Evolutionary conservation across 2,888 invertebrate genomes (phyloP).

Genomic region (Halictus quadricinctus): DNA sequence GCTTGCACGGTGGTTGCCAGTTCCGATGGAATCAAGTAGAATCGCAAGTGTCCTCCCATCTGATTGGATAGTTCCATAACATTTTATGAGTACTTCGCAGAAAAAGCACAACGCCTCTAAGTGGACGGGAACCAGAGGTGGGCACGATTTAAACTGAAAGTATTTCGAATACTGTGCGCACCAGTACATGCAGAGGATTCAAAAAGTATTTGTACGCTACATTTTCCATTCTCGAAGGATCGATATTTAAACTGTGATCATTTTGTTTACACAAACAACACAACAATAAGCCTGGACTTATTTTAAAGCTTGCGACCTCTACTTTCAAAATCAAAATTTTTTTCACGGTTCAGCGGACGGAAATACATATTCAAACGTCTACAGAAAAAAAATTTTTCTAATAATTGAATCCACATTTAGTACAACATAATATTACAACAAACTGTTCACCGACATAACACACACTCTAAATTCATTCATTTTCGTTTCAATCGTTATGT

Average conservation of each 20-base stretch:
- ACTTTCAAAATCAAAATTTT: not conserved
- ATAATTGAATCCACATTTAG: too few relatives aligned
- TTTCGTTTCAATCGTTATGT: too few relatives aligned
- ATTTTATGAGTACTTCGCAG: not conserved
- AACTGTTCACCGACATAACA: too few relatives aligned
- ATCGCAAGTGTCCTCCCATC: not conserved
- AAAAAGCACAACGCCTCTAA: not conserved
- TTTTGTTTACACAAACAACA: not conserved
- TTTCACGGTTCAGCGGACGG: too few relatives aligned
- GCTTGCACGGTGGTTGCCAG: not conserved
- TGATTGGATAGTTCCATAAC: not conserved
- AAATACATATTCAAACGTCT: too few relatives aligned
- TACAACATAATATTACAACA: too few relatives aligned
- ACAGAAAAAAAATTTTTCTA: too few relatives aligned
- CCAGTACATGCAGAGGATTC: too few relatives aligned
- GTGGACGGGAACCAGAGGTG: not conserved
- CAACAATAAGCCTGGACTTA: not conserved
- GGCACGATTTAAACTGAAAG: not conserved
- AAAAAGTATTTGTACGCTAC: too few relatives aligned
- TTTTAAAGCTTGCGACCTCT: not conserved
- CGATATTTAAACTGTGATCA: too few relatives aligned
- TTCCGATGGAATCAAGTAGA: not conserved
- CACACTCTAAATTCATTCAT: too few relatives aligned
- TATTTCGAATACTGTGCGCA: not conserved
- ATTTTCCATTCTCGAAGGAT: too few relatives aligned